Percentiles rank a stretch among this genome's conserved stretches.
Conservation (phyloP, 2,113 vertebrate genomes). For the Notothenia coriiceps region DNA sequence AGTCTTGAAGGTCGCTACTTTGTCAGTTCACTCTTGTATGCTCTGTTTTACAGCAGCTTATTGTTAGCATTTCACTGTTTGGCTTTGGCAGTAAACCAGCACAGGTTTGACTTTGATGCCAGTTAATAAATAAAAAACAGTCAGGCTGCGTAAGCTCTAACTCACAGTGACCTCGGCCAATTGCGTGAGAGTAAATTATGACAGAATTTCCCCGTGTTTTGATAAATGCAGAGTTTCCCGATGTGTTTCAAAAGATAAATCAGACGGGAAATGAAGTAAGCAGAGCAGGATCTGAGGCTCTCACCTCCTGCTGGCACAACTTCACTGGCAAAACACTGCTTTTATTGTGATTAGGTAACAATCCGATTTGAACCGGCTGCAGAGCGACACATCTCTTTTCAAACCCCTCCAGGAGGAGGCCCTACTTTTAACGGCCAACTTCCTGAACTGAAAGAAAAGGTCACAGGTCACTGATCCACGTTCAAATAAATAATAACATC, state of each 20-base stretch:
- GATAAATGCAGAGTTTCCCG: not conserved
- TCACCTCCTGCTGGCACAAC: constrained; percentile 30
- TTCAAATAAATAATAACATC: constrained; percentile 37
- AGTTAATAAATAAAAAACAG: constrained; percentile 22
- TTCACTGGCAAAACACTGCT: constrained; percentile 22
- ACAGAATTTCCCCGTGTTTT: not conserved
- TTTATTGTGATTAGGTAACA: constrained; percentile 36
- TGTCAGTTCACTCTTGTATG: constrained; percentile 66
- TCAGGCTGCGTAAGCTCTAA: constrained; percentile 3
- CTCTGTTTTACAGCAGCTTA: constrained; percentile 80
- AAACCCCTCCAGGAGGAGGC: constrained; percentile 22
- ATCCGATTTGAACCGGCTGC: constrained; percentile 30
- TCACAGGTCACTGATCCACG: constrained; percentile 45
- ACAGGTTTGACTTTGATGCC: constrained; percentile 29
- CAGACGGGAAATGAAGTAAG: not conserved
- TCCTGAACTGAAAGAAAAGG: constrained; percentile 43
- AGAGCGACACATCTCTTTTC: constrained; percentile 45
- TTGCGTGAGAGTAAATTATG: not conserved
- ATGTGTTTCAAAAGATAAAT: constrained; percentile 9
- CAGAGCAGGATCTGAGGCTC: constrained; percentile 2
- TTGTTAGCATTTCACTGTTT: constrained; percentile 50
- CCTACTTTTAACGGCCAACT: constrained; percentile 39
- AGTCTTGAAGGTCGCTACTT: constrained; percentile 78
- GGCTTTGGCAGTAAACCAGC: constrained; percentile 41
- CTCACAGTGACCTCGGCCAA: not conserved